Evolutionary conservation across 2,888 invertebrate species (phyloP).

Genomic region (Malachius bipustulatus): DNA sequence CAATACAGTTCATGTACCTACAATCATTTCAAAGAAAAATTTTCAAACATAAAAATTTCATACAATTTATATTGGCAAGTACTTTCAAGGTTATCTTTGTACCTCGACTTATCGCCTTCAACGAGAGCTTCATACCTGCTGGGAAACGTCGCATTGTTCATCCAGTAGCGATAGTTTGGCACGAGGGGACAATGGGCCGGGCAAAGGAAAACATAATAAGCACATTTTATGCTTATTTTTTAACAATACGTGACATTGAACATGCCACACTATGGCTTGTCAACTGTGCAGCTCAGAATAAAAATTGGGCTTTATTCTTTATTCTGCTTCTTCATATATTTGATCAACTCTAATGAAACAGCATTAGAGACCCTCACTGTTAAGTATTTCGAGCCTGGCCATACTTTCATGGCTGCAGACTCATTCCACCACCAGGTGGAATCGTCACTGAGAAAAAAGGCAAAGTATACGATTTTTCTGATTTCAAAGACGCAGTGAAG

Average conservation of each 20-base stretch:
- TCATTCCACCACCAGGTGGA: conserved; percentile 27
- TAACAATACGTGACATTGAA: conserved; percentile 1
- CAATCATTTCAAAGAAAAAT: background rate
- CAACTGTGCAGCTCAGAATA: conserved; percentile 3
- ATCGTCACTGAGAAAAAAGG: conserved; percentile 21
- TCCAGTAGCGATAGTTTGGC: conserved; percentile 5
- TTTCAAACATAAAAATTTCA: conserved; percentile 1
- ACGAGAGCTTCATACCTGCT: conserved; percentile 17
- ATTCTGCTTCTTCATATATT: conserved; percentile 14
- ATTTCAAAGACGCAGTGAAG: conserved; percentile 16
- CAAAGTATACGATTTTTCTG: conserved; percentile 17
- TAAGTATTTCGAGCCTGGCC: conserved; percentile 22
- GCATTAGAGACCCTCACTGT: conserved; percentile 10
- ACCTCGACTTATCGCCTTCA: conserved; percentile 8
- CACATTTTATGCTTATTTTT: background rate
- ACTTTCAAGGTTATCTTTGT: conserved; percentile 1
- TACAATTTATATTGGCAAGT: conserved; percentile 2
- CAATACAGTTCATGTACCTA: conserved; percentile 1
- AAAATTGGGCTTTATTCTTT: conserved; percentile 11
- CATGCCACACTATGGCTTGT: conserved; percentile 2
- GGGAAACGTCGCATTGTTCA: conserved; percentile 8
- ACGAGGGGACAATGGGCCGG: background rate
- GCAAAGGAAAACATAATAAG: conserved; percentile 1
- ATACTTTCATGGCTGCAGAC: conserved; percentile 27
- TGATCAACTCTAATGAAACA: conserved; percentile 12